These are phyloP conservation scores for Notarius quadriscutis DNA, from an alignment of 2,113 vertebrate genomes.

Conservation along the genomic window DNA sequence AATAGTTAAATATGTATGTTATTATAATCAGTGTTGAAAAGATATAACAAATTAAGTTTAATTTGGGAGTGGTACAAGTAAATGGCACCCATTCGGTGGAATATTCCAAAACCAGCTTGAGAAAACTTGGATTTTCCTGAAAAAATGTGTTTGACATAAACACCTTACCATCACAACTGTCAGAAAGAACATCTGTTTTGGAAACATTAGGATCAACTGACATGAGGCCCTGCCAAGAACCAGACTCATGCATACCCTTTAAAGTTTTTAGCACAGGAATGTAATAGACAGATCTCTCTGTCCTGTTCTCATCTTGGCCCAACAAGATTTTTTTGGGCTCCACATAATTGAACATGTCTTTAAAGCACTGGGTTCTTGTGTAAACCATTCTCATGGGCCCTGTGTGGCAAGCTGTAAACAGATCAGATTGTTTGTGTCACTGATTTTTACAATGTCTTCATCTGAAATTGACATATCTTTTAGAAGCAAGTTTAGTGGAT, in stretches of 20 bases:
- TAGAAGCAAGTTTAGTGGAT: not conserved
- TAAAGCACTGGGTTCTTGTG: constrained; percentile 11
- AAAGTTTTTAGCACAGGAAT: constrained; percentile 39
- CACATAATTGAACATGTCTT: constrained; percentile 1
- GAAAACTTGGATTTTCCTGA: constrained; percentile 37
- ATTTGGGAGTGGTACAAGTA: no score
- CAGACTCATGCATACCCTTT: constrained; percentile 31
- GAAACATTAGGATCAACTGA: not conserved
- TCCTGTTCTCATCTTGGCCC: constrained; percentile 33
- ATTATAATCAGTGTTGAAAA: no score
- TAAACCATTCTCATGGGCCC: constrained; percentile 7
- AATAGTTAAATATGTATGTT: no score
- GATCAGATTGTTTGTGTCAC: not conserved
- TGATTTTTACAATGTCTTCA: not conserved
- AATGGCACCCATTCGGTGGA: no score
- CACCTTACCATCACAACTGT: constrained; percentile 39
- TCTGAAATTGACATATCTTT: not conserved
- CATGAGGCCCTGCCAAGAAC: constrained; percentile 21
- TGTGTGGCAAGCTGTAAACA: constrained; percentile 35
- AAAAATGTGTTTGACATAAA: constrained; percentile 47
- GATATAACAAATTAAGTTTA: no score
- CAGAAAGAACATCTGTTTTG: constrained; percentile 17
- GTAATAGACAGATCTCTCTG: constrained; percentile 22
- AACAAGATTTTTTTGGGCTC: constrained; percentile 17
- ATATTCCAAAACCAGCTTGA: constrained; percentile 33